Evolutionary conservation across 2,888 invertebrate genomes (phyloP).

Genomic region (Bimastos eiseni): DNA sequence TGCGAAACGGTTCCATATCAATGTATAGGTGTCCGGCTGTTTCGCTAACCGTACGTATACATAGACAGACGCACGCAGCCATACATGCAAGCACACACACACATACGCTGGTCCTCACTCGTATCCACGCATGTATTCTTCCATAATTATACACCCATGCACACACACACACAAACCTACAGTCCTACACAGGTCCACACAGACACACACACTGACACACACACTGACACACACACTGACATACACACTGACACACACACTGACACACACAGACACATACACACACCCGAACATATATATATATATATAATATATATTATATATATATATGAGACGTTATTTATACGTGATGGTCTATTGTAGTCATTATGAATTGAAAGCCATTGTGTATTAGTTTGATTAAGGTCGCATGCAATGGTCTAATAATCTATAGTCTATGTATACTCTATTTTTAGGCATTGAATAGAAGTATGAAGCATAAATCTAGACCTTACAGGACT

Average conservation of each 20-base stretch:
- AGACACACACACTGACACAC: neutral
- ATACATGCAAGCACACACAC: too few species aligned
- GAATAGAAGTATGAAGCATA: neutral
- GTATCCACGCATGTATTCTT: too few species aligned
- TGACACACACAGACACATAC: too few species aligned
- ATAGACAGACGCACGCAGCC: neutral
- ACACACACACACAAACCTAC: neutral
- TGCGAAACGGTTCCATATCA: slow-evolving; percentile 24
- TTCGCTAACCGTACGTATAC: neutral
- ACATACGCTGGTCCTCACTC: too few species aligned
- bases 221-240: neutral
- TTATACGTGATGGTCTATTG: neutral
- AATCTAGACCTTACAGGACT: neutral
- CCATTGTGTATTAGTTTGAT: neutral
- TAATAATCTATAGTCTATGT: neutral
- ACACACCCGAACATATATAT: neutral
- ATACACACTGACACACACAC: neutral
- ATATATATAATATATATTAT: neutral
- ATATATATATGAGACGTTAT: too few species aligned
- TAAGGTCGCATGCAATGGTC: neutral
- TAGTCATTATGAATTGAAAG: neutral
- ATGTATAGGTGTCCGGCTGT: slow-evolving; percentile 14
- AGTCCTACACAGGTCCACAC: neutral
- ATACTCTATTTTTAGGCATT: too few species aligned
- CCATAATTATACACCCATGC: too few species aligned